Evolutionary conservation across 2,888 invertebrate genomes (phyloP).

Genomic region (Spilosoma lubricipeda): DNA sequence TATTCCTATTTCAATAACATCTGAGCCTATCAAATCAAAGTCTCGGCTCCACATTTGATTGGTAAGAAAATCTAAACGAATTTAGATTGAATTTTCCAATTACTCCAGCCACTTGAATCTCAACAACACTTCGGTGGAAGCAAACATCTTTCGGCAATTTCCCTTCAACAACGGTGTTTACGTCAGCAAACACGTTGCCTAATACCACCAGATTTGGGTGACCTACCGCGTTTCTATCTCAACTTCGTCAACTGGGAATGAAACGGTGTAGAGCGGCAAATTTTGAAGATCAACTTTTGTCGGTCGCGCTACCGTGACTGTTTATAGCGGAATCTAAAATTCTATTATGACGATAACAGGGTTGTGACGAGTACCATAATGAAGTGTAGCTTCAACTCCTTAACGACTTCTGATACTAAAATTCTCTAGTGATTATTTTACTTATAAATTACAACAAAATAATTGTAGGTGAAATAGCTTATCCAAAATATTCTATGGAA

Average conservation of each 20-base stretch:
- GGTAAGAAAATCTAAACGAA: slow-evolving; percentile 59
- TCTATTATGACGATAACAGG: slow-evolving; percentile 75
- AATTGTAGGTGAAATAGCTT: slow-evolving; percentile 51
- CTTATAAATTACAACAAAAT: slow-evolving; percentile 38
- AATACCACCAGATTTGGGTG: slow-evolving; percentile 56
- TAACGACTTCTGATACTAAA: slow-evolving; percentile 50
- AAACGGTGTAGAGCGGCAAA: slow-evolving; percentile 40
- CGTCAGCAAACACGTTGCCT: slow-evolving; percentile 67
- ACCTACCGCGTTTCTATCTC: slow-evolving; percentile 44
- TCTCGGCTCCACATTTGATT: slow-evolving; percentile 35
- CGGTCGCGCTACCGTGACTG: slow-evolving; percentile 63
- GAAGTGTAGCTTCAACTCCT: slow-evolving; percentile 64
- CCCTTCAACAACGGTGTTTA: slow-evolving; percentile 66
- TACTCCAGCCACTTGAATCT: slow-evolving; percentile 58
- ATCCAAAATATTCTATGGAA: slow-evolving; percentile 53
- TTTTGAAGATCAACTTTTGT: slow-evolving; percentile 70
- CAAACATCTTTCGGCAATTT: slow-evolving; percentile 74
- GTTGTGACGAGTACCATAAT: slow-evolving; percentile 69
- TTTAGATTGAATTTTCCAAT: slow-evolving; percentile 72
- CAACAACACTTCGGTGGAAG: slow-evolving; percentile 61
- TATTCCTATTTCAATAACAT: slow-evolving; percentile 35
- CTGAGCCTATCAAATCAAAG: slow-evolving; percentile 40
- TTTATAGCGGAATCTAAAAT: slow-evolving; percentile 80
- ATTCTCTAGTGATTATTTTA: slow-evolving; percentile 54
- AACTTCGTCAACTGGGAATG: slow-evolving; percentile 28